Evolutionary conservation across 37 sponge, comb jelly and placozoan genomes (phyloP).

Genomic region (Spongia lamella): DNA sequence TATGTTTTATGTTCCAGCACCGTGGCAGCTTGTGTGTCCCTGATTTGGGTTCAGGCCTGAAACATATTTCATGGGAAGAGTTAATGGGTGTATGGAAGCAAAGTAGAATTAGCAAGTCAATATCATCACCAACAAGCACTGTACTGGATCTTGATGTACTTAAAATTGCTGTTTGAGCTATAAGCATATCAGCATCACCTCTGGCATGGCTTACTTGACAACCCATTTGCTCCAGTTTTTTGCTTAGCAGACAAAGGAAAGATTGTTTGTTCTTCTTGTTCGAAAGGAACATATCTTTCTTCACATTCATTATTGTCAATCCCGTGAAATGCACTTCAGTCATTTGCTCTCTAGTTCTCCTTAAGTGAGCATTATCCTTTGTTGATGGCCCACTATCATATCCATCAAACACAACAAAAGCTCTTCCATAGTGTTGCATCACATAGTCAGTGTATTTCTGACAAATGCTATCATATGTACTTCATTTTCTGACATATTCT

Average conservation of each 20-base stretch:
- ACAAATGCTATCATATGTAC: slow-evolving; percentile 32
- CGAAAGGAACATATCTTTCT: slow-evolving; percentile 19
- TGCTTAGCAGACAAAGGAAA: slow-evolving; percentile 17
- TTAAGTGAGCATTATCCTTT: slow-evolving; percentile 37
- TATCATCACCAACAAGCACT: background rate
- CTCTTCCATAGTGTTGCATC: slow-evolving; percentile 9
- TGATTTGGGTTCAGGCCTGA: slow-evolving; percentile 22
- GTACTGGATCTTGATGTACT: background rate
- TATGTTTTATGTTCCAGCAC: slow-evolving; percentile 1
- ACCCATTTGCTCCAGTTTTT: slow-evolving; percentile 20
- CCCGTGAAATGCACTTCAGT: too few species aligned
- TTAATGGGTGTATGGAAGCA: too few species aligned
- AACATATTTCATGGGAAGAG: slow-evolving; percentile 27
- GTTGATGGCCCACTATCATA: slow-evolving; percentile 9
- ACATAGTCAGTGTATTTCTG: slow-evolving; percentile 31
- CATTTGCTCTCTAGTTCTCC: background rate
- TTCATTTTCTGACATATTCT: too few species aligned
- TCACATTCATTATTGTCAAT: slow-evolving; percentile 17
- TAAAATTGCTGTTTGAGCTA: background rate
- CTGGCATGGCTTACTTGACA: slow-evolving; percentile 3
- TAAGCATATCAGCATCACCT: slow-evolving; percentile 33
- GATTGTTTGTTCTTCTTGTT: slow-evolving; percentile 3
- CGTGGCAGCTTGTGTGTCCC: too few species aligned
- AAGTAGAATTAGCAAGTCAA: too few species aligned
- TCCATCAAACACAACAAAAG: slow-evolving; percentile 41